Evolutionary conservation across 2,797 vertebrate genomes (phyloP), one percentile per base, ranked within the genome.

Genomic region (Myripristis murdjan): DNA sequence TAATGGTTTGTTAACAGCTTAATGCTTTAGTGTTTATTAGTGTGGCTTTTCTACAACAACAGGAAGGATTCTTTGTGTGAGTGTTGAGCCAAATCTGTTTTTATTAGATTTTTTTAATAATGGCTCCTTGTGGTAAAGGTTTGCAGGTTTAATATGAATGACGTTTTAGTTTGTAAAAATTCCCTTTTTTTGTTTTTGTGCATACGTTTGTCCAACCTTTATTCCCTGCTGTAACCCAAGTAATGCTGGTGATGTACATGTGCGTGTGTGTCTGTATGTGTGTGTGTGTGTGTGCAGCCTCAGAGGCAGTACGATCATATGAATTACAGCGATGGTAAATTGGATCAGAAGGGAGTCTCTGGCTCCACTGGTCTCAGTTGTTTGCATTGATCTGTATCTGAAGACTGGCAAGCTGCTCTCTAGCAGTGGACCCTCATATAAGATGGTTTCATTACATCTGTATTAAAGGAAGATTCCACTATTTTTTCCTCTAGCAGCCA

Each of bases 311-410:
- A 43, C 15, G 26, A 64, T 81, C 75, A 73, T 88, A 82, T 91
- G 89, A 89, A 83, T 79, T 83, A 83, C 81, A 85, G 81, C 84
- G 73, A 89, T 71, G 67, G 58, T 84, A 91, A 93, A 95, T 91
- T 84, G 85, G 91, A 93, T 93, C 86, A 92, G 81, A 43, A 35
- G 83, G 75, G 84, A 86, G 87, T 89, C 85, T 90, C 87, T 90
- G 91, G 91, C 91, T 93, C 87, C 88, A 87, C 83, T 64, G 78
- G 86, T 91, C 88, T 90, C 79, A 59, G 84, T 77, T 80, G 73
- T 86, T 86, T 91, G 64, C 84, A 91, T 88, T 91, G 89, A 93
- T 93, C 85, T 67, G 54, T 88, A 91, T 93, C 92, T 86, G 79
- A 80, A 80, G 68, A 81, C 71, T 80, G 47, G 62, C 67, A 65